Evolutionary conservation across 2,797 vertebrate genomes (phyloP), one percentile per base, ranked within the genome.

Genomic region (Chaetophractus vellerosus): DNA sequence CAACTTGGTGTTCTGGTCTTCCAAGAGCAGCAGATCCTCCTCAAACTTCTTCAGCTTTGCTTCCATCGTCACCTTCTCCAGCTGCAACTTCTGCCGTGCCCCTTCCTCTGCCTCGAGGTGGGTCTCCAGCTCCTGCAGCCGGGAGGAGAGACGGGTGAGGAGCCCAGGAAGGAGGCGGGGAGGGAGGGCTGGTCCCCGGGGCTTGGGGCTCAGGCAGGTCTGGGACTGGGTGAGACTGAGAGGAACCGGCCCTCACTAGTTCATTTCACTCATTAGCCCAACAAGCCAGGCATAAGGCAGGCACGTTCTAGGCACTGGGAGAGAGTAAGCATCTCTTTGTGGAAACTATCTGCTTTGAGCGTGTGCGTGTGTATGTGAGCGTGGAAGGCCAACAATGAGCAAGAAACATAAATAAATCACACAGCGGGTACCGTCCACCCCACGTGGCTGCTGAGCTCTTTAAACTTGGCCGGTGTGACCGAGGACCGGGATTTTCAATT

Each of bases 41-140:
- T 99, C 99, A 69, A 99, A 97, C 96, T 99, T 99, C 97, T 99
- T 99, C 85, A 99, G 98, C 98, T 98, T 99, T 19, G 98, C 99
- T 97, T 99, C 99, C 1, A 99, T 97, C 3, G 99, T 98, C 78
- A 99, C 99, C 95, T 99, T 99, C 97, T 99, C 99, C 96, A 99
- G 98, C 96, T 99, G 99, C 96, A 99, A 98, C 97, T 99, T 99
- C 98, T 99, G 99, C 85, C 99, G 98, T 1, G 99, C 98, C 23
- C 98, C 98, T 93, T 99, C 99, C 96, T 99, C 99, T 38, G 99
- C 99, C 94, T 99, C 99, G 19, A 99, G 96, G 97, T 99, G 99
- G 93, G 98, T 99, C 97, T 99, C 99, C 71, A 99, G 98, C 96
- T 99, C 99, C 99, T 99, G 96, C 28, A 24, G 63, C 3, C 2